phyloP scores from a whole-genome alignment of 2,113 vertebrate genomes.

The Anguilla japonica region DNA sequence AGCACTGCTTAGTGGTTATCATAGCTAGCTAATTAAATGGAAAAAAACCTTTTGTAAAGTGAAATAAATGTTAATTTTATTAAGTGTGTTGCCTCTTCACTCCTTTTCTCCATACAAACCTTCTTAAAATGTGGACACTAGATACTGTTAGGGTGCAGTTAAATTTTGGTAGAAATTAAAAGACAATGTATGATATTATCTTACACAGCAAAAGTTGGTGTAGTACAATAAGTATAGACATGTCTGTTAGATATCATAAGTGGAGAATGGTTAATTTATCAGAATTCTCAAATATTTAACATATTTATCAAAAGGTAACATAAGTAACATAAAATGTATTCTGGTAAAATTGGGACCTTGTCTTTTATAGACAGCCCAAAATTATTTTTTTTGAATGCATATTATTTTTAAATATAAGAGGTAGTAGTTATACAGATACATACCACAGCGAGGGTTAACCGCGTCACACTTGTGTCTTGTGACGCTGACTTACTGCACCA shows the following conservation, averaged over 20 bases:
- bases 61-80: too few species aligned
- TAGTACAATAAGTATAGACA: background rate
- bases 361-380: background rate
- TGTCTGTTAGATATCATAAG: background rate
- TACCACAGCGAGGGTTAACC: background rate
- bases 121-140: too few species aligned
- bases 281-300: background rate
- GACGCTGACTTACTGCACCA: background rate
- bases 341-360: background rate
- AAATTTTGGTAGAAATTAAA: background rate
- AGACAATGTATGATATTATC: background rate
- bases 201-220: background rate
- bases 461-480: background rate
- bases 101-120: too few species aligned
- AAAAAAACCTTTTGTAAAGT: too few species aligned
- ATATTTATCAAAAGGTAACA: too few species aligned
- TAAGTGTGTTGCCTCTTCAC: too few species aligned
- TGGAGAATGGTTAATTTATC: background rate
- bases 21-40: too few species aligned
- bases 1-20: too few species aligned
- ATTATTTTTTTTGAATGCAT: background rate
- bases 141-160: too few species aligned
- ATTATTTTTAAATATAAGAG: background rate
- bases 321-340: background rate
- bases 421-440: background rate